These are phyloP conservation scores for Calliphora vomitoria DNA, from an alignment of 2,888 invertebrate species.

Conservation along the genomic window DNA sequence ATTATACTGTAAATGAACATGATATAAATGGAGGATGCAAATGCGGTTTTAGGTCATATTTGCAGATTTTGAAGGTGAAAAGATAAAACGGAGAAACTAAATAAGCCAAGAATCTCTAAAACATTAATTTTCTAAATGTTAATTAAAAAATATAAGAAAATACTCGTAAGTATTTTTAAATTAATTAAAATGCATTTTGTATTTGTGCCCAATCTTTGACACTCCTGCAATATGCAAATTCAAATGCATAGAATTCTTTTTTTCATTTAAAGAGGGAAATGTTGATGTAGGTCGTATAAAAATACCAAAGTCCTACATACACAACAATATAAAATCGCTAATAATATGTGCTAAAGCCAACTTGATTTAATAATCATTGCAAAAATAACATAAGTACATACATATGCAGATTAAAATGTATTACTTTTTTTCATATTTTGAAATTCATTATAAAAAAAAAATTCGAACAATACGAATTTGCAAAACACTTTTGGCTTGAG, in stretches of 20 bases:
- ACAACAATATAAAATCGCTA: slow-evolving; percentile 16
- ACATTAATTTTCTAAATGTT: too few relatives aligned
- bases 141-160: too few relatives aligned
- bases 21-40: too few relatives aligned
- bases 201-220: not conserved
- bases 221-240: slow-evolving; percentile 37
- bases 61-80: too few relatives aligned
- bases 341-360: slow-evolving; percentile 45
- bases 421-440: slow-evolving; percentile 25
- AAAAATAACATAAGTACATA: not conserved
- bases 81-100: too few relatives aligned
- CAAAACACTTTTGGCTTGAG: slow-evolving; percentile 30
- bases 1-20: too few relatives aligned
- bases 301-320: slow-evolving; percentile 52
- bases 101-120: too few relatives aligned
- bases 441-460: not conserved
- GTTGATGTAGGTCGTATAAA: slow-evolving; percentile 68
- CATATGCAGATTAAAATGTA: slow-evolving; percentile 40
- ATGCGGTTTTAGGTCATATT: too few relatives aligned
- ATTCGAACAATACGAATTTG: not conserved
- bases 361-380: slow-evolving; percentile 41
- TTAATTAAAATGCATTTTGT: too few relatives aligned
- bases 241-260: slow-evolving; percentile 25
- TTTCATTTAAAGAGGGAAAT: slow-evolving; percentile 9
- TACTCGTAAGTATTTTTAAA: too few relatives aligned